These are phyloP conservation scores for Dreissena polymorpha DNA, from an alignment of 1,140 invertebrate species.

Conservation along the genomic window DNA sequence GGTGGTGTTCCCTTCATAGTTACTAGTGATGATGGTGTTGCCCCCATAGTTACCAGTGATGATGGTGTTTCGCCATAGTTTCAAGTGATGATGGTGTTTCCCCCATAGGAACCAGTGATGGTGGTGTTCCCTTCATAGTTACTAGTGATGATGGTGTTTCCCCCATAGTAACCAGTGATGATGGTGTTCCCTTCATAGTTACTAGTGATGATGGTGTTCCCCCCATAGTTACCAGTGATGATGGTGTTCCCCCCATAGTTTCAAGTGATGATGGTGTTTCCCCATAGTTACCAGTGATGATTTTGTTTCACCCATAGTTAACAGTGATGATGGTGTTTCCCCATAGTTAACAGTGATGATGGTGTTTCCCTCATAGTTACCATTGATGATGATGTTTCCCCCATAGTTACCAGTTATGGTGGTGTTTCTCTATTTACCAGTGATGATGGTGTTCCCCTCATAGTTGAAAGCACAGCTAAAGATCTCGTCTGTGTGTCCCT, in stretches of 20 bases:
- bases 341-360: neutral
- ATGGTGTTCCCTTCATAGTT: too few relatives aligned
- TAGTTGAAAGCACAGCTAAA: constrained; percentile 91
- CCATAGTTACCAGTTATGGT: neutral
- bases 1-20: too few relatives aligned
- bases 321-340: neutral
- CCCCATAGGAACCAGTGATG: too few relatives aligned
- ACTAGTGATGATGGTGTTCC: too few relatives aligned
- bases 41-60: too few relatives aligned
- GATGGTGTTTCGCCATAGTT: too few relatives aligned
- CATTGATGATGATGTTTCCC: neutral
- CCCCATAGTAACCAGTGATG: too few relatives aligned
- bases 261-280: neutral
- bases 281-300: neutral
- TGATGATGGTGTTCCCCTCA: constrained; percentile 87
- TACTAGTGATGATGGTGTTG: too few relatives aligned
- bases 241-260: neutral
- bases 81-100: too few relatives aligned
- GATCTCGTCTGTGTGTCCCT: constrained; percentile 88
- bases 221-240: constrained; percentile 6
- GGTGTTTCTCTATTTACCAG: constrained; percentile 78
- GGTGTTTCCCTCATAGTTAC: neutral
- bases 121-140: too few relatives aligned
- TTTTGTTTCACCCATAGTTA: neutral
- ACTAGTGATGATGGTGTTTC: too few relatives aligned